Evolutionary conservation across 1,140 invertebrate genomes (phyloP).

Genomic region (Leptopilina boulardi): DNA sequence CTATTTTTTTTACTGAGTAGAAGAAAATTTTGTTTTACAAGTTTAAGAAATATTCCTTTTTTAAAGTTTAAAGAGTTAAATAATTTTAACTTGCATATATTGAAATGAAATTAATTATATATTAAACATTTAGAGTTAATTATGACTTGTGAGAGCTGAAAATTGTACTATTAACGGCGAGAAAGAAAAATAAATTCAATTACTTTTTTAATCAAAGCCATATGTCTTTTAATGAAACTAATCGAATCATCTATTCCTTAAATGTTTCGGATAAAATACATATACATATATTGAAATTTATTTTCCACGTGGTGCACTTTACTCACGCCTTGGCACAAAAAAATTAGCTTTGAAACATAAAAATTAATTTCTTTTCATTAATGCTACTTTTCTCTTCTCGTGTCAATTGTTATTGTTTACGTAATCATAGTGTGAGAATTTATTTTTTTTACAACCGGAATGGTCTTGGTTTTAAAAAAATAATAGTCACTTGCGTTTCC

Average conservation of each 20-base stretch:
- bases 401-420: neutral
- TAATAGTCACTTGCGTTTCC: constrained; percentile 17
- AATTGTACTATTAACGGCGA: neutral
- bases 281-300: neutral
- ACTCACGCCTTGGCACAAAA: constrained; percentile 9
- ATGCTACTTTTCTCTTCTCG: neutral
- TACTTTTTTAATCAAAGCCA: constrained; percentile 6
- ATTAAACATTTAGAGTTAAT: too few relatives aligned
- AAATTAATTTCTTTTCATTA: neutral
- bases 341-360: neutral
- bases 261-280: neutral
- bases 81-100: too few relatives aligned
- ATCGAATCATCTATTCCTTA: neutral
- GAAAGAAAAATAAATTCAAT: constrained; percentile 3
- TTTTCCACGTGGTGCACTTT: neutral
- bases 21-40: too few relatives aligned
- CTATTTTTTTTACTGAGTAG: too few relatives aligned
- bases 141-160: neutral
- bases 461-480: constrained; percentile 9
- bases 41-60: too few relatives aligned
- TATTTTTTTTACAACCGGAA: constrained; percentile 15
- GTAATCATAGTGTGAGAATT: neutral
- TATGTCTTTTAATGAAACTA: neutral
- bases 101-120: too few relatives aligned
- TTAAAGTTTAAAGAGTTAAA: too few relatives aligned